Evolutionary conservation across 2,888 invertebrate species (phyloP), one percentile per base, ranked within the genome.

Genomic region (Tubulanus polymorphus): DNA sequence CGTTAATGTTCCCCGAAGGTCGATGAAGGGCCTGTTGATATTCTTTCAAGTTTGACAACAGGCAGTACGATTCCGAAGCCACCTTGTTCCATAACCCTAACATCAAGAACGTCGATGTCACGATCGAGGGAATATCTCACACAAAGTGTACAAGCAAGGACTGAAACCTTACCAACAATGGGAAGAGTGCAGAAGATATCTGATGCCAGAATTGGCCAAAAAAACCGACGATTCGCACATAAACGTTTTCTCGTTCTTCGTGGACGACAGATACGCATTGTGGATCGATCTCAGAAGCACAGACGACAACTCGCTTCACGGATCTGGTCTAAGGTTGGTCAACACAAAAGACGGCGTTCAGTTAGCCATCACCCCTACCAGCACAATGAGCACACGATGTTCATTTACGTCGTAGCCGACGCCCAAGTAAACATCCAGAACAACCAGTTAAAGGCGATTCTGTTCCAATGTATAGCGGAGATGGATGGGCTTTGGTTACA

Each of bases 121-220:
- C 51, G 10, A 53, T 51, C 18, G 53, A 51, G 27, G 52, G n/a
- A n/a, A 46, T 8, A 28, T 53, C 2, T 41, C 51, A 26, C 54
- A 29, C 27, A 26, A 45, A 47, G 54, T 63, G 18, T 64, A 57
- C 60, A 53, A 29, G 47, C 60, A 64, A 54, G 57, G 63, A 30
- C 55, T 64, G 51, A 28, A 47, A 28, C 45, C 63, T 15, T 54
- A 64, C 53, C 63, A 63, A 27, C 55, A 58, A 30, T 64, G 61
- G 63, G 61, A 61, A 51, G 59, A 62, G 50, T 56, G 55, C 27
- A 25, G 55, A 29, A 29, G 55, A 18, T 57, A 53, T 45, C 48
- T 49, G 50, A 51, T 53, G 37, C 20, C 29, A 26, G 41, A 18
- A 25, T 27, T 58, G 15, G 53, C 45, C 27, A 62, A 62, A 48